These are phyloP conservation scores for Leptodactylus fuscus DNA, from an alignment of 2,113 vertebrate species.

Conservation along the genomic window DNA sequence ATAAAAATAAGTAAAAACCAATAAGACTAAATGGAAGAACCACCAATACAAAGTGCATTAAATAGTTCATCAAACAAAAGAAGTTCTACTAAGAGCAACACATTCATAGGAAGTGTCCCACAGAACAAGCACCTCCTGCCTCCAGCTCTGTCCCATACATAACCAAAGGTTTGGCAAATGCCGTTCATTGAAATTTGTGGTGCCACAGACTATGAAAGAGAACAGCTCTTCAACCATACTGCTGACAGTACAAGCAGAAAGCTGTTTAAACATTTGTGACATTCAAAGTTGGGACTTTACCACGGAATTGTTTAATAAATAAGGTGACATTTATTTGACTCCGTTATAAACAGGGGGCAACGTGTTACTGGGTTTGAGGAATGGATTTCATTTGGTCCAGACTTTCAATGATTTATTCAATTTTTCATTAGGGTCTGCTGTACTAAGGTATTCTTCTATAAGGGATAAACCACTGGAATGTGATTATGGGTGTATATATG, in stretches of 20 bases:
- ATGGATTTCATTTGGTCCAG: not conserved
- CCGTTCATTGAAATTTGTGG: not conserved
- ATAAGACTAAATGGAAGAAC: conserved; percentile 25
- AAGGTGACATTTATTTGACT: not conserved
- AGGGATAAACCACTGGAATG: not conserved
- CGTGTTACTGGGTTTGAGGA: not conserved
- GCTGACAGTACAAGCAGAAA: not conserved
- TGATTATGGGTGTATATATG: conserved; percentile 30
- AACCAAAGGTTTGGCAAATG: conserved; percentile 1
- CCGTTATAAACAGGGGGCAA: not conserved
- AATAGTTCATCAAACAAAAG: conserved; percentile 5
- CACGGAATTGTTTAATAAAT: not conserved
- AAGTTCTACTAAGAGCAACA: not conserved
- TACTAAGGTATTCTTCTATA: not conserved
- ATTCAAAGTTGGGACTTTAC: not conserved
- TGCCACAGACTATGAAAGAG: not conserved
- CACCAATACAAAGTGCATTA: conserved; percentile 45
- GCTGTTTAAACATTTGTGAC: not conserved
- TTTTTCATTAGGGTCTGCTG: conserved; percentile 5
- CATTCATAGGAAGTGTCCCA: not conserved
- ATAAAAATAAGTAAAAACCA: conserved; percentile 68
- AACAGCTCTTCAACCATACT: not conserved
- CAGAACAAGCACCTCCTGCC: not conserved
- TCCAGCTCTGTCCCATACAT: not conserved
- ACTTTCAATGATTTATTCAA: not conserved